These are phyloP conservation scores for Lota lota DNA, from an alignment of 2,113 vertebrate species.

Conservation along the genomic window DNA sequence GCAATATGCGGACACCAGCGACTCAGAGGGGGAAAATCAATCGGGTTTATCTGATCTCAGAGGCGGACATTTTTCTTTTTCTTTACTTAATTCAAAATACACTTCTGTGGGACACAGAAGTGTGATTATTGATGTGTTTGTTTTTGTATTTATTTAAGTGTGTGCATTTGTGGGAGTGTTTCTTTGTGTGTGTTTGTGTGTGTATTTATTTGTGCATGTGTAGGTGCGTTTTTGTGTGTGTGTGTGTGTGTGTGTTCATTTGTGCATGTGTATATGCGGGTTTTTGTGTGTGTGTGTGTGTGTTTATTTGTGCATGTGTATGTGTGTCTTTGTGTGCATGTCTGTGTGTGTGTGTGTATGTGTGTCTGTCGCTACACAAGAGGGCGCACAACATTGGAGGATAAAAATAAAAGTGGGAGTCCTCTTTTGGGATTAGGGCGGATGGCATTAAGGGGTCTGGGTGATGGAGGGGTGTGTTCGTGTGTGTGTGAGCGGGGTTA, in stretches of 20 bases:
- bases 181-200: slow-evolving; percentile 14
- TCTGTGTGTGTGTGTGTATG: not conserved
- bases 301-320: too few relatives aligned
- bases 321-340: not conserved
- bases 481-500: not conserved
- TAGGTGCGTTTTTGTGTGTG: slow-evolving; percentile 7
- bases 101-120: slow-evolving; percentile 28
- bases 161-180: not conserved
- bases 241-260: slow-evolving; percentile 12
- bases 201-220: slow-evolving; percentile 25
- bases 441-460: too few relatives aligned
- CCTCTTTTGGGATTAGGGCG: too few relatives aligned
- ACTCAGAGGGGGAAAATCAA: too few relatives aligned
- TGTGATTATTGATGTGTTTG: not conserved
- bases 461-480: slow-evolving; percentile 1
- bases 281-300: slow-evolving; percentile 20
- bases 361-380: not conserved
- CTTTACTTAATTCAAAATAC: too few relatives aligned
- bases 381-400: too few relatives aligned
- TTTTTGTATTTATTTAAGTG: slow-evolving; percentile 31
- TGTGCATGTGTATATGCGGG: slow-evolving; percentile 16
- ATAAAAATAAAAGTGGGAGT: too few relatives aligned
- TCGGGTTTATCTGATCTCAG: too few relatives aligned
- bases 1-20: too few relatives aligned
- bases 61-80: too few relatives aligned